Evolutionary conservation across 35 echinoderm and acorn worm species (phyloP).

Genomic region (Apostichopus parvimensis): DNA sequence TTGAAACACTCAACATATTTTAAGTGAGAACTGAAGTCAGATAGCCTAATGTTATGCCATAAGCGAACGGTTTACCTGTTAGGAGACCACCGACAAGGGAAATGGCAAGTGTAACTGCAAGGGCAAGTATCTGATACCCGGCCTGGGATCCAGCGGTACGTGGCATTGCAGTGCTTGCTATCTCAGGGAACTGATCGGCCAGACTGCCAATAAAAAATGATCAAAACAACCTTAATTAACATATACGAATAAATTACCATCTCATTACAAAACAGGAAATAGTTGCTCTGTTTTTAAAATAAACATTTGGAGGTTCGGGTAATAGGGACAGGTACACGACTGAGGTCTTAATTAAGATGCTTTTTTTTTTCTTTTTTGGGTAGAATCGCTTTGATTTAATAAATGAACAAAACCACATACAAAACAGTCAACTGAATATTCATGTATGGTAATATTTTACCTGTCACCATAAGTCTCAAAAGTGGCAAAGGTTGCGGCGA

Average conservation of each 20-base stretch:
- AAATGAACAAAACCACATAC: too few relatives aligned
- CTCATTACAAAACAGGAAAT: too few relatives aligned
- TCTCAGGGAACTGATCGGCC: constrained; percentile 47
- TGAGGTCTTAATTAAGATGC: too few relatives aligned
- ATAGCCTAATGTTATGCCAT: too few relatives aligned
- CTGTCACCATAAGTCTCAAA: constrained; percentile 63
- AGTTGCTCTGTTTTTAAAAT: too few relatives aligned
- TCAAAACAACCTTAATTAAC: neutral
- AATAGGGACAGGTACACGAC: too few relatives aligned
- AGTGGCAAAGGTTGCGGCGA: constrained; percentile 74
- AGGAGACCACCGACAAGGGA: constrained; percentile 72
- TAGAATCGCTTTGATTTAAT: too few relatives aligned
- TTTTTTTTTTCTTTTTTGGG: too few relatives aligned
- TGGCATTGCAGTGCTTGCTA: constrained; percentile 9
- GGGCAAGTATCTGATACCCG: constrained; percentile 82
- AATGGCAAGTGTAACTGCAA: constrained; percentile 75
- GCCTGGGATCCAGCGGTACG: constrained; percentile 78
- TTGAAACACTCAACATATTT: neutral
- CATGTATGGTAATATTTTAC: neutral
- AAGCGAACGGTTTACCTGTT: constrained; percentile 60
- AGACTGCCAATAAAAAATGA: constrained; percentile 31
- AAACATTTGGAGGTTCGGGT: too few relatives aligned
- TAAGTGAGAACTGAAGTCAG: too few relatives aligned
- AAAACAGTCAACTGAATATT: too few relatives aligned
- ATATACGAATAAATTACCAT: too few relatives aligned